Base-by-base conservation (phyloP, 2,797 vertebrate genomes). In the Lutjanus argentimaculatus region DNA sequence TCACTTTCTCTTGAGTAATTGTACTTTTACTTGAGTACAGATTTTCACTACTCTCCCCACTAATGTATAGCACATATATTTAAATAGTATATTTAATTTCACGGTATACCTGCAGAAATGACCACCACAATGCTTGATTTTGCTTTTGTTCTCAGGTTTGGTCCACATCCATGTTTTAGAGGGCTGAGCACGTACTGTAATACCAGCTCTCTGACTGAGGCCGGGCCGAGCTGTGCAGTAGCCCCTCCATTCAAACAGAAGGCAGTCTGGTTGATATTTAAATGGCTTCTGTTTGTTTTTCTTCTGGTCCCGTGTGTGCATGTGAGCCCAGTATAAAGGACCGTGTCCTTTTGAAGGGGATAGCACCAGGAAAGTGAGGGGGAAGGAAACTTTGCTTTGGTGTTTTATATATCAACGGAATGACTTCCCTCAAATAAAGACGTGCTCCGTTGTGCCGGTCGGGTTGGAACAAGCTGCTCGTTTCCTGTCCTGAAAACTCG, bases 381-480 rank as follows among this genome's bases (percentile, higher is more conserved):
- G 95, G 95, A 95, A 95, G 95, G 95, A 95, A 95, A 94, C 87
- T 71, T 90, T 89, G 90, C 94, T 95, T 95, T 95, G 94, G 94
- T 95, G 94, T 95, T 95, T 94, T 94, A 94, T 95, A 93, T 95
- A 95, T 95, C 94, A 93, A 92, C 93, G 92, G 94, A 96, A 96
- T 95, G 93, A 96, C 95, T 96, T 96, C 95, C 96, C 92, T 89
- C 95, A 87, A 94, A 95, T 95, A 95, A 95, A 96, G 93, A 90
- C 84, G 75, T 88, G 87, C 89, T 94, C 94, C 93, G 86, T 91
- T 92, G 82, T 80, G 90, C 88, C 72, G 81, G 67, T 90, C 77
- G 64, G 89, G 89, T 92, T 94, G 93, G 94, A 94, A 93, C 94
- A 95, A 95, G 92, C 92, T 80, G 91, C 91, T 79, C 1, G 88